Base-by-base conservation (phyloP, 1,140 invertebrate species). In the Drosophila cardini region DNA sequence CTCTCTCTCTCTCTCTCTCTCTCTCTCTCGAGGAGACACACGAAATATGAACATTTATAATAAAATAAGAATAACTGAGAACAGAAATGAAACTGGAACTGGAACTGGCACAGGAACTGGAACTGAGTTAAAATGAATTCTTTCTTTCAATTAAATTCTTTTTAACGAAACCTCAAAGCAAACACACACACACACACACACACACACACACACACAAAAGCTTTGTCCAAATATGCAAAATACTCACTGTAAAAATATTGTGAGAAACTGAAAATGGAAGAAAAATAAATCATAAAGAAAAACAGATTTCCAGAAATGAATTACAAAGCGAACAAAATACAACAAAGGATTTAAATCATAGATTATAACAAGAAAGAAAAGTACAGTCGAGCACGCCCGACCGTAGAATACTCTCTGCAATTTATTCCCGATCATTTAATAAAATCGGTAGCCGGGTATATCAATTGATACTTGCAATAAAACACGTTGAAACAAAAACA, bases 111-210 rank as follows among this genome's bases (percentile, higher is more conserved):
- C 21, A 36, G 21, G 16, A 21, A 11, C 30, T 13, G 26, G 43
- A 45, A 60, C 26, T 34, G 16, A 38, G 16, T 34, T 34, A 38
- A 68, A 67, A 60, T 38, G 61, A 43, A 50, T 63, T n/a, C n/a
- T n/a, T 82, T 16, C 46, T 70, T 50, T 76, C 79, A 86, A 86
- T 86, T 83, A 87, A 61, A 83, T 86, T 86, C 64, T 56, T 78
- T 65, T 71, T 73, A 86, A 83, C 83, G 79, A 87, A 86, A 86
- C 64, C 83, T 68, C 83, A 71, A 82, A 64, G 65, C 81, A 50
- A 61, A 69, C 69, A 64, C 21, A n/a, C n/a, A n/a, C n/a, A n/a
- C n/a, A n/a, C n/a, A n/a, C n/a, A n/a, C n/a, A n/a, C n/a, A n/a
- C n/a, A n/a, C n/a, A n/a, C n/a, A n/a, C 81, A 50, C 56, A 69